A percentile compares a stretch with the other conserved stretches of the same genome.
phyloP scores from a whole-genome alignment of 2,888 invertebrate genomes.

The Rhagonycha fulva region DNA sequence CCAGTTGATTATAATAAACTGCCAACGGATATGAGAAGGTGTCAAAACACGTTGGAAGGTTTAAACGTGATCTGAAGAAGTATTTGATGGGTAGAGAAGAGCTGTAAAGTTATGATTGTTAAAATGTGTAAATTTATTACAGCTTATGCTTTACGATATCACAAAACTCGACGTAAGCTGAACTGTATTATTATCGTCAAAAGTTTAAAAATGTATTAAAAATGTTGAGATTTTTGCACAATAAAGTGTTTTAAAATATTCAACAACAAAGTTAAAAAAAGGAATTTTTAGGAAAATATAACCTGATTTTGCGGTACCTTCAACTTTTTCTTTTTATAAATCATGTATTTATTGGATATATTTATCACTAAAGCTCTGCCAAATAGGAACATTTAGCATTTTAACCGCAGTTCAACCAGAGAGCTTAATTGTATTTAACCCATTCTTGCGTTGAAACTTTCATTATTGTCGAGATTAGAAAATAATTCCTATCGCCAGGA shows the following conservation, averaged over 20 bases:
- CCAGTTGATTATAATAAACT: background rate
- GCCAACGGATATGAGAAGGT: background rate
- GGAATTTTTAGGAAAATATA: too few relatives aligned
- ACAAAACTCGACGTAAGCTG: background rate
- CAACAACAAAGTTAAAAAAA: too few relatives aligned
- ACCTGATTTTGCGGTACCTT: too few relatives aligned
- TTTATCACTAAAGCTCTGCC: background rate
- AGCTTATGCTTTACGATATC: background rate
- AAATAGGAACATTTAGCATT: background rate
- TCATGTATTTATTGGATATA: background rate
- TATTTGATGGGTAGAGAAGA: background rate
- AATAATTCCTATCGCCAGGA: background rate
- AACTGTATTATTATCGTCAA: background rate
- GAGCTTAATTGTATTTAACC: background rate
- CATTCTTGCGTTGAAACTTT: background rate
- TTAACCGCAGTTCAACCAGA: background rate
- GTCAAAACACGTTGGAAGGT: background rate
- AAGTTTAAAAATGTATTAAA: background rate
- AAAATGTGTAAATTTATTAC: background rate
- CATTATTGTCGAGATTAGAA: background rate
- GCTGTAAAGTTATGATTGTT: background rate
- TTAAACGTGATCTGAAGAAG: background rate
- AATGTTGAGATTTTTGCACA: too few relatives aligned
- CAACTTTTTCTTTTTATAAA: background rate
- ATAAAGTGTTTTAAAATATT: too few relatives aligned